phyloP scores from a whole-genome alignment of 2,797 vertebrate species.

The Botia kubotai region DNA sequence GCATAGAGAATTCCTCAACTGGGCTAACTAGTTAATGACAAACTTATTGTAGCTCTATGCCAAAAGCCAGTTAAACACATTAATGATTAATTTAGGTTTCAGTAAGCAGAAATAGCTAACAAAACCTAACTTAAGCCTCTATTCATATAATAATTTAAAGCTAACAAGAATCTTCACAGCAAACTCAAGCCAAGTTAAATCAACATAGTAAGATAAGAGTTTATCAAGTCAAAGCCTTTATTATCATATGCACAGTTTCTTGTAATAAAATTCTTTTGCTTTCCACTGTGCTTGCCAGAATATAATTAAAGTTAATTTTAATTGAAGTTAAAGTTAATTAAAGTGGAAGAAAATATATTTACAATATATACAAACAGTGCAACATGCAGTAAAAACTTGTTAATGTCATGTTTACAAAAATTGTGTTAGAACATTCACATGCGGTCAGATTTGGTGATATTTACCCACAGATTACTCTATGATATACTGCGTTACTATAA shows the following conservation, averaged over 20 bases:
- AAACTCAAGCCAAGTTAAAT: slow-evolving; percentile 5
- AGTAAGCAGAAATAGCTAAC: not conserved
- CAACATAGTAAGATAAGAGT: not conserved
- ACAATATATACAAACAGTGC: no score
- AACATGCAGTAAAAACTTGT: not conserved
- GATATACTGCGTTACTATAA: not conserved
- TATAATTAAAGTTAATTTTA: no score
- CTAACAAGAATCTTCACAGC: not conserved
- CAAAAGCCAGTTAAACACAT: slow-evolving; percentile 22
- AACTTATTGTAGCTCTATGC: not conserved
- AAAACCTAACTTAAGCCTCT: not conserved
- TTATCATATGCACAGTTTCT: no score
- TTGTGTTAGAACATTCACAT: not conserved
- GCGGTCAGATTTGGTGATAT: not conserved
- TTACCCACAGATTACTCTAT: not conserved
- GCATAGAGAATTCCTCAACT: slow-evolving; percentile 16
- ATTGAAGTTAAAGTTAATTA: no score
- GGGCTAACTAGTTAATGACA: slow-evolving; percentile 28
- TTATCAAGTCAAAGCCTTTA: not conserved
- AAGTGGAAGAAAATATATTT: no score
- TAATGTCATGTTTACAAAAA: not conserved
- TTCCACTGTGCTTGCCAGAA: no score
- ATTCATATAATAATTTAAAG: not conserved
- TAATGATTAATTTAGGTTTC: slow-evolving; percentile 22
- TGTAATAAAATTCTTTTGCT: no score